phyloP scores from a whole-genome alignment of 2,888 invertebrate genomes.

The Rotaria sp. region DNA sequence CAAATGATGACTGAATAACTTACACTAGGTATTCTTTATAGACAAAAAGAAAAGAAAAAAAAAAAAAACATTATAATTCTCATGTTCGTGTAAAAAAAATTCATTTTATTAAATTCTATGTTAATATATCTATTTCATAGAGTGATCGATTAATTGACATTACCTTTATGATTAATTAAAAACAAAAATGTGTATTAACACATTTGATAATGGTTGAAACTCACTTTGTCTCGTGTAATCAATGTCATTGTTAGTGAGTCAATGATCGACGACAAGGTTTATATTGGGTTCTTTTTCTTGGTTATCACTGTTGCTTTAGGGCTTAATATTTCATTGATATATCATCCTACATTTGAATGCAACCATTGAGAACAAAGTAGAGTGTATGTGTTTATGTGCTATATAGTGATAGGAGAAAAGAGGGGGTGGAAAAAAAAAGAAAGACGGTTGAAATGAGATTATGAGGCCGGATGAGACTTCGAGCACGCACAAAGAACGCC shows the following conservation, averaged over 20 bases:
- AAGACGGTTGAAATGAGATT: neutral
- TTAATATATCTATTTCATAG: neutral
- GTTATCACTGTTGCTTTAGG: neutral
- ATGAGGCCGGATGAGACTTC: neutral
- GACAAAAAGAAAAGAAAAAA: too few species aligned
- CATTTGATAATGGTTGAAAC: neutral
- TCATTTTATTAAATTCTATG: neutral
- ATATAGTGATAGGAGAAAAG: neutral
- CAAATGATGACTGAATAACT: too few species aligned
- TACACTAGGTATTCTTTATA: too few species aligned
- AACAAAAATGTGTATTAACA: neutral
- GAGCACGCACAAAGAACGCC: neutral
- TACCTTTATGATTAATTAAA: neutral
- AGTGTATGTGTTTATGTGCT: neutral
- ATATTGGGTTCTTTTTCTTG: neutral
- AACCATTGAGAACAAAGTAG: neutral
- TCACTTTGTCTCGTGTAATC: neutral
- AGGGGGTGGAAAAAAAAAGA: neutral
- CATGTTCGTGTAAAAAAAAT: too few species aligned
- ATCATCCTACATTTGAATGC: neutral
- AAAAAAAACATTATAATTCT: neutral
- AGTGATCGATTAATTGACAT: neutral
- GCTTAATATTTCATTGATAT: neutral
- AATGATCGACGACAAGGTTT: neutral
- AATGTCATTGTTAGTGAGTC: neutral